A percentile compares a stretch with the other conserved stretches of the same genome.
Conservation (phyloP, 37 sponge, comb jelly and placozoan species). For the Oopsacas minuta region DNA sequence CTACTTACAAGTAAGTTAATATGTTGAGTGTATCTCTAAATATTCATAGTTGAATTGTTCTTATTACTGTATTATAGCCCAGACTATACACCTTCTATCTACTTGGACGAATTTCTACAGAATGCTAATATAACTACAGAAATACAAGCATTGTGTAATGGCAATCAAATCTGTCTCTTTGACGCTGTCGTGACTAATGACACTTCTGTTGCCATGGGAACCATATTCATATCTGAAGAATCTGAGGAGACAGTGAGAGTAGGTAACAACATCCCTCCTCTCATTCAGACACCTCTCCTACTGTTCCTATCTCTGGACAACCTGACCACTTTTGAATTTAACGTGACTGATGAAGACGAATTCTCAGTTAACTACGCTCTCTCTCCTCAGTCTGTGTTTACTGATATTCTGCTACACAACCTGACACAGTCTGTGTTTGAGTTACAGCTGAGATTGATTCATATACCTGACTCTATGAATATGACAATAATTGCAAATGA, state of each 20-base stretch:
- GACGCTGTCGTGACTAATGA: neutral
- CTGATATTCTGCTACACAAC: neutral
- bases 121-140: neutral
- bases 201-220: neutral
- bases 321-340: constrained; percentile 5
- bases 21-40: no score
- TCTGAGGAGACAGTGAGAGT: neutral
- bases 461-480: neutral
- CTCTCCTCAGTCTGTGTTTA: neutral
- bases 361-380: neutral
- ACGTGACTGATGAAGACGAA: neutral
- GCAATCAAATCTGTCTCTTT: neutral
- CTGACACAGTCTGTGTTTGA: neutral
- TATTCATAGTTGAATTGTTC: neutral
- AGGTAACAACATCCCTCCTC: constrained; percentile 3
- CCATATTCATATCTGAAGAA: neutral
- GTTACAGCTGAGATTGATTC: neutral
- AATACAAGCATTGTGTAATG: neutral
- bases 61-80: neutral
- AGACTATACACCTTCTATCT: neutral
- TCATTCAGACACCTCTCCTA: neutral
- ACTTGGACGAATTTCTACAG: neutral
- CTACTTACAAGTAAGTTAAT: neutral
- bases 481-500: constrained; percentile 11
- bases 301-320: neutral